Evolutionary conservation across 2,888 invertebrate species (phyloP).

Genomic region (Sericinus montela): DNA sequence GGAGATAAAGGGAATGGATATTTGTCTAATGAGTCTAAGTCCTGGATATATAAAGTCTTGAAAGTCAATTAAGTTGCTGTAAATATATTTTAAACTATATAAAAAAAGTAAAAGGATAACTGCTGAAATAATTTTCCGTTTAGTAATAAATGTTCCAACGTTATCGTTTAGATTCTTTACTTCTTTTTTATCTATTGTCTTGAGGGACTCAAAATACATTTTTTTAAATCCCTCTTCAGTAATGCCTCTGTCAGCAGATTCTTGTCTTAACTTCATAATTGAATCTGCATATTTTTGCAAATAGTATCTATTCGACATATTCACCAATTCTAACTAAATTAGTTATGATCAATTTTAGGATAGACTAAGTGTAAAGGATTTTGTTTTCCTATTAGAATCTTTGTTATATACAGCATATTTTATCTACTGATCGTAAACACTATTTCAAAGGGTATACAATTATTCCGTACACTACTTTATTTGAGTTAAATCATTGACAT

Average conservation of each 20-base stretch:
- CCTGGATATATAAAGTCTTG: constrained; percentile 91
- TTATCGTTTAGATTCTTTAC: constrained; percentile 8
- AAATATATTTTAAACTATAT: constrained; percentile 80
- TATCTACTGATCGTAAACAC: no score
- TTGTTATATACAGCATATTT: no score
- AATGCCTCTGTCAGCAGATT: constrained; percentile 80
- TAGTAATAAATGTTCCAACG: neutral
- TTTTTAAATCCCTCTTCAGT: constrained; percentile 81
- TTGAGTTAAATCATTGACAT: no score
- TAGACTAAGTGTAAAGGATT: no score
- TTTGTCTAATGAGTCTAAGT: constrained; percentile 83
- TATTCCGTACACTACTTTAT: no score
- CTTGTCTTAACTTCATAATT: constrained; percentile 76
- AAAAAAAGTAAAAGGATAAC: constrained; percentile 9
- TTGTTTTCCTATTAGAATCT: no score
- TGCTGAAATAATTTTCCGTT: constrained; percentile 23
- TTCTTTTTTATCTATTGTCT: constrained; percentile 45
- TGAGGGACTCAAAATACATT: constrained; percentile 71
- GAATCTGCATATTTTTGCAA: constrained; percentile 69
- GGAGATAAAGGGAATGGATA: constrained; percentile 87
- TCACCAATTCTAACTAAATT: constrained; percentile 28
- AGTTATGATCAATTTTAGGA: no score
- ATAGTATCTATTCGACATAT: constrained; percentile 34
- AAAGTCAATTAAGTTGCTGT: constrained; percentile 84
- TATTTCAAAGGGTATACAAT: no score